These are phyloP conservation scores for Amphiprion ocellaris DNA, from an alignment of 2,113 vertebrate genomes.

Conservation along the genomic window DNA sequence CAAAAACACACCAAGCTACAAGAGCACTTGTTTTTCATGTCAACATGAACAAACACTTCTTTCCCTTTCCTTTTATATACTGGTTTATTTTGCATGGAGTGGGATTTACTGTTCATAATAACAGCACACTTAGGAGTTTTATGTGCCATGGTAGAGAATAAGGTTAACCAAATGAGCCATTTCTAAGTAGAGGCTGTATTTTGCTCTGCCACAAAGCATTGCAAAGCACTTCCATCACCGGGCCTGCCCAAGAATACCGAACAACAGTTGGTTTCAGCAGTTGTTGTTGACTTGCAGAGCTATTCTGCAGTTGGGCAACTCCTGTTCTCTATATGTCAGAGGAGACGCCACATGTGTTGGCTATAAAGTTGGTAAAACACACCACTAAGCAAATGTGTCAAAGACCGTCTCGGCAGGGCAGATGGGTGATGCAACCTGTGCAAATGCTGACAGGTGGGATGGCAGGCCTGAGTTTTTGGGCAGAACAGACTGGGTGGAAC, in stretches of 20 bases:
- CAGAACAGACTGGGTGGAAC: conserved; percentile 12
- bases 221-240: conserved; percentile 75
- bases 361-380: conserved; percentile 72
- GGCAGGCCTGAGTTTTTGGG: conserved; percentile 21
- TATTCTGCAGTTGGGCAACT: conserved; percentile 77
- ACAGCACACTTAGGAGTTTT: conserved; percentile 62
- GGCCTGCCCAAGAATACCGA: conserved; percentile 60
- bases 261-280: conserved; percentile 82
- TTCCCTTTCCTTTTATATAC: conserved; percentile 42
- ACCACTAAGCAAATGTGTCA: conserved; percentile 73
- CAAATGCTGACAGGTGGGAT: conserved; percentile 75
- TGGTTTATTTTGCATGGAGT: conserved; percentile 57
- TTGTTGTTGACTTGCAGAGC: conserved; percentile 79
- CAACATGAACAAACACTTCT: conserved; percentile 30
- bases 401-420: conserved; percentile 55
- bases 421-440: conserved; percentile 65
- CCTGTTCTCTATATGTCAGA: conserved; percentile 68
- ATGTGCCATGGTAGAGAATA: conserved; percentile 60
- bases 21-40: conserved; percentile 32
- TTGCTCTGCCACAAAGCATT: conserved; percentile 76
- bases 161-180: conserved; percentile 70
- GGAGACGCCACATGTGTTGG: conserved; percentile 70
- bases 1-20: not conserved
- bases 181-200: conserved; percentile 63
- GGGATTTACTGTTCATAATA: conserved; percentile 64